Percentiles rank a stretch among this genome's conserved stretches.
phyloP scores from a whole-genome alignment of 2,113 vertebrate species.

The Callopanchax toddi region DNA sequence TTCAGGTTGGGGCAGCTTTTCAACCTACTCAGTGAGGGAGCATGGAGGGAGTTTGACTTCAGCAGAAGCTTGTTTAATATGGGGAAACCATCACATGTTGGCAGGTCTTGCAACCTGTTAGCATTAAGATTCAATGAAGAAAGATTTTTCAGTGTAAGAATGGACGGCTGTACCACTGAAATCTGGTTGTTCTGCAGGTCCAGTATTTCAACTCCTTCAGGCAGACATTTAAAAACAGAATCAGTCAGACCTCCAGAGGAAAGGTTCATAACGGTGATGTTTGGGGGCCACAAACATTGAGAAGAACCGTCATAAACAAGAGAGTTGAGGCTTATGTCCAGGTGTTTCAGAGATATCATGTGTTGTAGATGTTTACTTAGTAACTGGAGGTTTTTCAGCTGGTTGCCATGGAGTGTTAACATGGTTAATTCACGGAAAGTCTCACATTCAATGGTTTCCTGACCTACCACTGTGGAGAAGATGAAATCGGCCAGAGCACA shows the following conservation, averaged over 20 bases:
- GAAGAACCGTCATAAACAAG: conserved; percentile 69
- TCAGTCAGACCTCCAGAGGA: conserved; percentile 82
- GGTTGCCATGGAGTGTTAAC: conserved; percentile 81
- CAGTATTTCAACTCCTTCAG: conserved; percentile 69
- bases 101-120: conserved; percentile 85
- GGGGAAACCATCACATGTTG: conserved; percentile 74
- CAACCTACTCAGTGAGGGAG: conserved; percentile 71
- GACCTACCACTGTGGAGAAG: conserved; percentile 66
- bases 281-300: conserved; percentile 80
- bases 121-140: conserved; percentile 82
- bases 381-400: conserved; percentile 78
- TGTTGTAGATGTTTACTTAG: conserved; percentile 76
- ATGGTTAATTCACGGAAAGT: conserved; percentile 71
- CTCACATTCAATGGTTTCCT: conserved; percentile 66
- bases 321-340: conserved; percentile 86
- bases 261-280: conserved; percentile 80
- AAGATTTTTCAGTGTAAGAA: conserved; percentile 73
- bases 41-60: conserved; percentile 79
- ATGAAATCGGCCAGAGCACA: conserved; percentile 84
- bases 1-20: conserved; percentile 76
- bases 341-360: conserved; percentile 81
- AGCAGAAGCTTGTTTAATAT: conserved; percentile 75
- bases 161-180: conserved; percentile 63
- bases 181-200: conserved; percentile 84
- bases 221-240: conserved; percentile 85